phyloP scores from a whole-genome alignment of 2,888 invertebrate species.

The Ceratothoa steindachneri region DNA sequence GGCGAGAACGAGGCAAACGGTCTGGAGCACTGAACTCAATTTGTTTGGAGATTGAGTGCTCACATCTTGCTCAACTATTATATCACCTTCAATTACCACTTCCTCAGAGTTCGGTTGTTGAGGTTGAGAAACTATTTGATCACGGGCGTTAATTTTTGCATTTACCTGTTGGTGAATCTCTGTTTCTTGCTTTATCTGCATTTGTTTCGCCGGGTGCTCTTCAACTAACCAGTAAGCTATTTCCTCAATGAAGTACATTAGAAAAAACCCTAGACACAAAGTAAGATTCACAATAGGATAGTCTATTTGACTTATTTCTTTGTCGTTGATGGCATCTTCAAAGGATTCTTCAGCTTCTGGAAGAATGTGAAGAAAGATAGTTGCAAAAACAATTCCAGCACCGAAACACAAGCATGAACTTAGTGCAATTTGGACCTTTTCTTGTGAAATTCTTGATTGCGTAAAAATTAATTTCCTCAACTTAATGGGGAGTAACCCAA shows the following conservation, averaged over 20 bases:
- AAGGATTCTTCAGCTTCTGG: conserved; percentile 10
- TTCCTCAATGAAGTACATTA: conserved; percentile 20
- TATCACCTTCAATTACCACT: no score
- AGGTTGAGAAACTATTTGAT: neutral
- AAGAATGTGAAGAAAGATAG: conserved; percentile 15
- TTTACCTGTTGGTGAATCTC: neutral
- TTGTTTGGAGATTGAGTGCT: no score
- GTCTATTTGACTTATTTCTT: neutral
- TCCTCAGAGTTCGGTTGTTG: no score
- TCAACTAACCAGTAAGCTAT: conserved; percentile 15
- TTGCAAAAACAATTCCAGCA: conserved; percentile 18
- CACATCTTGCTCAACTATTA: no score
- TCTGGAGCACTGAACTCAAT: neutral
- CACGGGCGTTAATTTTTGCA: no score
- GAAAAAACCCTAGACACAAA: conserved; percentile 14
- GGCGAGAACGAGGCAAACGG: conserved; percentile 7
- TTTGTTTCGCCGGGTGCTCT: neutral
- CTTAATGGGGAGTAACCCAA: neutral
- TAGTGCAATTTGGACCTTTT: neutral
- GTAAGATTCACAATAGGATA: neutral
- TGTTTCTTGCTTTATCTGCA: neutral
- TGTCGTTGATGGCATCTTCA: neutral
- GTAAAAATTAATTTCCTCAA: neutral
- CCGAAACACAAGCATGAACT: conserved; percentile 19
- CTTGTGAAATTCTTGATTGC: neutral